These are phyloP conservation scores for Palythoa caribaeorum DNA, from an alignment of 92 coral and sea anemone genomes.

Conservation along the genomic window DNA sequence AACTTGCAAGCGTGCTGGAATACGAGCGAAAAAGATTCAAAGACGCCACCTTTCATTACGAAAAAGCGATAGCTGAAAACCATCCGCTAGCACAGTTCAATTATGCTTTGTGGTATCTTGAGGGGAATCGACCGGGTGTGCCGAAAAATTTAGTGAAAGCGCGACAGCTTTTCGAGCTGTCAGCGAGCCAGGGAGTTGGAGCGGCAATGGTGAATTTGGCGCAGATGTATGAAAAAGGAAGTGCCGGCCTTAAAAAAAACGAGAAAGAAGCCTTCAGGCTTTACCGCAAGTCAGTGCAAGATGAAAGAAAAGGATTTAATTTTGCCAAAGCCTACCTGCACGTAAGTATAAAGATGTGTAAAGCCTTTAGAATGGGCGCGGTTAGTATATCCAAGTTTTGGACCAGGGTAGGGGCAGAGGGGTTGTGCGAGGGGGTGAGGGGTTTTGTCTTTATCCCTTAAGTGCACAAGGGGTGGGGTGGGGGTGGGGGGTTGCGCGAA, in stretches of 20 bases:
- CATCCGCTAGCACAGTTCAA: conserved; percentile 68
- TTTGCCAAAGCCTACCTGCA: conserved; percentile 42
- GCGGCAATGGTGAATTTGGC: conserved; percentile 53
- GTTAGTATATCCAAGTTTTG: neutral
- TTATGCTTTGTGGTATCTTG: conserved; percentile 61
- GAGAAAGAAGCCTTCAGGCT: conserved; percentile 51
- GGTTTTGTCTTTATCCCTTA: neutral
- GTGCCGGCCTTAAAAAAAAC: conserved; percentile 49
- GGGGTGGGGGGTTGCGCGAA: neutral
- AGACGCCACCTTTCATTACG: conserved; percentile 42
- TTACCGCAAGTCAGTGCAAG: conserved; percentile 54
- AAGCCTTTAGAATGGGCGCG: neutral
- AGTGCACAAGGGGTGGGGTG: neutral
- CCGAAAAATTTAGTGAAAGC: conserved; percentile 41
- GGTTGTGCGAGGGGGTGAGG: neutral
- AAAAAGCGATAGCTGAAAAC: conserved; percentile 56
- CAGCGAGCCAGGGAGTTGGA: conserved; percentile 61
- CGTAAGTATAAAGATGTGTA: conserved; percentile 21
- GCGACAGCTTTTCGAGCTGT: conserved; percentile 54
- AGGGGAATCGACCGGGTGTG: conserved; percentile 47
- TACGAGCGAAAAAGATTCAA: conserved; percentile 33
- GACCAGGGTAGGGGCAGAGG: neutral
- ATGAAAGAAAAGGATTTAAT: conserved; percentile 39
- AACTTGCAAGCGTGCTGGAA: conserved; percentile 42
- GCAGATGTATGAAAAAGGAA: conserved; percentile 54